Evolutionary conservation across 2,888 invertebrate species (phyloP).

Genomic region (Hoplodrina blanda): DNA sequence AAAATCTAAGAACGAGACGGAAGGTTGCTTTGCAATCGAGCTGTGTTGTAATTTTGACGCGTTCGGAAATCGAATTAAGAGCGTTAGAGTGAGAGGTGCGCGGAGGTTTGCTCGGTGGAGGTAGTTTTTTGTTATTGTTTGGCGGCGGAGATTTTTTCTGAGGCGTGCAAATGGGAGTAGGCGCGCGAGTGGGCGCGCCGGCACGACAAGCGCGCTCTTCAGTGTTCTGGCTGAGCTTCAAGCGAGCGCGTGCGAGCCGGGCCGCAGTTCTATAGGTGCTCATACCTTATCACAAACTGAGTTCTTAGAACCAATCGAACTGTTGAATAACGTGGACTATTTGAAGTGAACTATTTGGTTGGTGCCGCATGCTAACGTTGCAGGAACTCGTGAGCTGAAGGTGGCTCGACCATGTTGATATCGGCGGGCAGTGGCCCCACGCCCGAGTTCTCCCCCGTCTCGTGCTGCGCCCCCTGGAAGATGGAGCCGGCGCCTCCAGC

Average conservation of each 20-base stretch:
- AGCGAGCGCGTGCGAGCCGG: constrained; percentile 87
- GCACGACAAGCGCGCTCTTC: constrained; percentile 89
- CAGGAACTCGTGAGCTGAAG: constrained; percentile 74
- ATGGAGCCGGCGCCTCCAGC: constrained; percentile 92
- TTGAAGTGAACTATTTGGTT: constrained; percentile 76
- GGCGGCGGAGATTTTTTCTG: constrained; percentile 87
- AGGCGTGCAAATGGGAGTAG: constrained; percentile 91
- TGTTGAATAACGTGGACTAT: constrained; percentile 75
- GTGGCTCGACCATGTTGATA: constrained; percentile 91
- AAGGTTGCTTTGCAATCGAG: constrained; percentile 87
- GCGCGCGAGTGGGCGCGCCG: constrained; percentile 90
- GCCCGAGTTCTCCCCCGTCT: constrained; percentile 90
- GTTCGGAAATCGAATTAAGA: constrained; percentile 90
- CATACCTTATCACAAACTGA: constrained; percentile 65
- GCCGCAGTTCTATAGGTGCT: constrained; percentile 76
- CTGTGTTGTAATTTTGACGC: constrained; percentile 88
- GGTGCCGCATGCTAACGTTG: constrained; percentile 80
- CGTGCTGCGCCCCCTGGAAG: constrained; percentile 92
- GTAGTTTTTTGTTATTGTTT: constrained; percentile 89
- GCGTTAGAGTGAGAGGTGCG: constrained; percentile 89
- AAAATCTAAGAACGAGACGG: constrained; percentile 84
- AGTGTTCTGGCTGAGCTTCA: constrained; percentile 90
- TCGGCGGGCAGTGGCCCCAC: constrained; percentile 92
- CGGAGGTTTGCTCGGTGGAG: constrained; percentile 82
- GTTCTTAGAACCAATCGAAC: constrained; percentile 60